Evolutionary conservation across 2,888 invertebrate genomes (phyloP), one percentile per base, ranked within the genome.

Genomic region (Bombylius major): DNA sequence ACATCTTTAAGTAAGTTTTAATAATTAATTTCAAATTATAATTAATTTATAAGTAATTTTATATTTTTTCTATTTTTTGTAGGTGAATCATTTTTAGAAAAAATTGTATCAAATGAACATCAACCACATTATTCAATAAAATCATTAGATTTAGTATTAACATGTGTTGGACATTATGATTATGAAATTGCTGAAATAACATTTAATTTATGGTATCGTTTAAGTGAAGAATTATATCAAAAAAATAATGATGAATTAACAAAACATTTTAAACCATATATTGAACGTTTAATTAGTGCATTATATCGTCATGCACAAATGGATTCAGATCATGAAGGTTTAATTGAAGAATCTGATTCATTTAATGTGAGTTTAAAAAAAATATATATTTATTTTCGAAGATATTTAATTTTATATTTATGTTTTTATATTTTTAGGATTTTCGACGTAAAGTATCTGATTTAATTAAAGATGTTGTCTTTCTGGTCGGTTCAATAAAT

Each of bases 161-260:
- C 87, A 45, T 95, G 97, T 75, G 90, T 94, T 11, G 94, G 94
- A 0, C 96, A 98, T 77, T 95, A 96, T 74, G 96, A 98, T 72
- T 98, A 95, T 76, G 95, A 97, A 81, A 93, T 95, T 65, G 84
- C 84, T 42, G 84, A 85, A 69, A 91, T 97, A 63, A 95, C 98
- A 3, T 99, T 98, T 71, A 91, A 93, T 73, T 80, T 97, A 58
- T 99, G 99, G 99, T 97, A 94, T 75, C 82, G 91, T 34, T 75
- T 99, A 44, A 95, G 97, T 5, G 98, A 99, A 75, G 87, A 89
- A 66, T 77, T 99, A 5, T 98, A 96, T 72, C 87, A 91, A 65
- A 84, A 85, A 62, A 88, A 94, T 69, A 86, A 83, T 65, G 86
- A 89, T 64, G 80, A 83, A 0, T 70, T 92, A n/a, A 90, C 88